Evolutionary conservation across 30 jellyfish, hydroid and myxozoan genomes (phyloP).

Genomic region (Aurelia sp.): DNA sequence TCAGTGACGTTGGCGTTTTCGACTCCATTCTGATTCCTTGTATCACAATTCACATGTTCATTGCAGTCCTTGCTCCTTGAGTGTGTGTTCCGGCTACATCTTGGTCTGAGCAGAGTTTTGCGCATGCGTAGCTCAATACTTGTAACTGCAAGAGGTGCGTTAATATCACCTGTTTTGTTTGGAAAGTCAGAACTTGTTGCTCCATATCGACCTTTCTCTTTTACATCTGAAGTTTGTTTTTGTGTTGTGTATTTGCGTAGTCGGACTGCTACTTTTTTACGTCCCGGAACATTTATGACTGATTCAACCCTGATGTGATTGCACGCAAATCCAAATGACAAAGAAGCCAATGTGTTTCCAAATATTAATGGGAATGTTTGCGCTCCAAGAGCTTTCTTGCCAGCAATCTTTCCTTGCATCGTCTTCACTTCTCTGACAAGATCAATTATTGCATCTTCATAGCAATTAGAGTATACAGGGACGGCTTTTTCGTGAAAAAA

Average conservation of each 20-base stretch:
- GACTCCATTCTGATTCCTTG: neutral
- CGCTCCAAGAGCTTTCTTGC: neutral
- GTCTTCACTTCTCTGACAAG: conserved; percentile 35
- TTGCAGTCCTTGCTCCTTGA: neutral
- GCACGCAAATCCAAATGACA: conserved; percentile 46
- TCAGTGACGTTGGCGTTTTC: neutral
- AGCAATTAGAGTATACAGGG: conserved; percentile 22
- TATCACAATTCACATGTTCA: no score
- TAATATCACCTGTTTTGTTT: neutral
- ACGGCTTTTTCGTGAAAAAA: conserved; percentile 49
- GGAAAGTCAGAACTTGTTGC: neutral
- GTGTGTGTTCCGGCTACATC: neutral
- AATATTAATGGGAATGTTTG: conserved; percentile 44
- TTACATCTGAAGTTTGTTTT: no score
- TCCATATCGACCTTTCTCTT: neutral
- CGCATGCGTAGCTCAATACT: conserved; percentile 50
- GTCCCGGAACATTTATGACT: conserved; percentile 38
- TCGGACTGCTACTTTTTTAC: conserved; percentile 30
- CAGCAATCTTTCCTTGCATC: conserved; percentile 21
- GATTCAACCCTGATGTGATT: conserved; percentile 44
- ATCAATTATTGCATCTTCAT: conserved; percentile 52
- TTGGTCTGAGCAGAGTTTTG: conserved; percentile 14
- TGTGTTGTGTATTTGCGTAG: neutral
- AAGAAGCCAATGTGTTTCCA: conserved; percentile 26
- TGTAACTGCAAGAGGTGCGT: conserved; percentile 51